Percentiles rank a stretch among this genome's conserved stretches.
These are phyloP conservation scores for Melitaea athalia DNA, from an alignment of 2,888 invertebrate genomes.

Conservation along the genomic window DNA sequence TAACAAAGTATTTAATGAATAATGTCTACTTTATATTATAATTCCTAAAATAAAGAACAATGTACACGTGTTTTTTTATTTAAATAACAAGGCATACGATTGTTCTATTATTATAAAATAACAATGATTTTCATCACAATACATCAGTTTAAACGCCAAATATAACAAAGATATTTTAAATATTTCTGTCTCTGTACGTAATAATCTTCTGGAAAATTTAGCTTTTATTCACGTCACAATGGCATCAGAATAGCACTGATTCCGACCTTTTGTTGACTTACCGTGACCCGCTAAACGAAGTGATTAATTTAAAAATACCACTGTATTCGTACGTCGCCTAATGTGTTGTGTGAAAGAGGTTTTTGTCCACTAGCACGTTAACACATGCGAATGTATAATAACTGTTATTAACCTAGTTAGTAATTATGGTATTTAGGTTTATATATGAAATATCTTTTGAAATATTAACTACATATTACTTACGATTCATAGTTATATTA, in stretches of 20 bases:
- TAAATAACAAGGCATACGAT: not conserved
- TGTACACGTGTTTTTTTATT: not conserved
- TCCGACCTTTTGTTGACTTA: slow-evolving; percentile 24
- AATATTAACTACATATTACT: not conserved
- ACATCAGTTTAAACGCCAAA: slow-evolving; percentile 8
- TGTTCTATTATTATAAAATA: not conserved
- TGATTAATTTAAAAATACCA: slow-evolving; percentile 31
- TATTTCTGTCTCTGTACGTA: slow-evolving; percentile 20
- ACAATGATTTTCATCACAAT: not conserved
- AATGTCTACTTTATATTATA: no score
- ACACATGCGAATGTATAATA: slow-evolving; percentile 20
- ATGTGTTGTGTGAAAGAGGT: slow-evolving; percentile 15
- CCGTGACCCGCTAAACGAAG: slow-evolving; percentile 27
- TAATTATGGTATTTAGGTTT: not conserved
- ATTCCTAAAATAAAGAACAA: not conserved
- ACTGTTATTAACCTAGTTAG: not conserved
- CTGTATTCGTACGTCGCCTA: slow-evolving; percentile 19
- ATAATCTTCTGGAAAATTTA: slow-evolving; percentile 29
- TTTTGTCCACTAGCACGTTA: slow-evolving; percentile 28
- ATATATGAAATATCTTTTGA: not conserved
- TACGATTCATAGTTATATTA: no score
- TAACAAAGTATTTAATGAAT: no score
- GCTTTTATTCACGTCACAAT: slow-evolving; percentile 26
- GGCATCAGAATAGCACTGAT: slow-evolving; percentile 17
- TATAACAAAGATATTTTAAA: slow-evolving; percentile 14